Evolutionary conservation across 2,888 invertebrate genomes (phyloP), one percentile per base, ranked within the genome.

Genomic region (Lapara coniferarum): DNA sequence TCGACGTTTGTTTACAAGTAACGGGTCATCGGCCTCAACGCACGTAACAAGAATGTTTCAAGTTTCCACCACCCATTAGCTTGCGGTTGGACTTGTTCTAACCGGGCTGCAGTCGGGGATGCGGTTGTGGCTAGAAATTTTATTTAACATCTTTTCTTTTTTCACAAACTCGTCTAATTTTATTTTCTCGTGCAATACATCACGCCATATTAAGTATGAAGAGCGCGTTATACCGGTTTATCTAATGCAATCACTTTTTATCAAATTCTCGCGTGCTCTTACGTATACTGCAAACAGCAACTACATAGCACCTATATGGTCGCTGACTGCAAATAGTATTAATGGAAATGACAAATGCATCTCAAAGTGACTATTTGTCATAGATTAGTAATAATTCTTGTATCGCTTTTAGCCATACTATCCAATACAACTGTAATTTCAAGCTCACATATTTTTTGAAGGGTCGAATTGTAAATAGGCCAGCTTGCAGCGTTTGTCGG

Each of bases 71-170:
- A 75, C 72, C 63, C 63, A 63, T 63, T 76, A 70, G 72, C 71
- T 71, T 77, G 84, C 72, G 82, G 82, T 80, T 75, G 66, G 76
- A 80, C 82, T 81, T 77, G 82, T 78, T 80, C 75, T 76, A 77
- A 78, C 77, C 76, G 75, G 73, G 74, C 74, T 75, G 72, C 72
- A 71, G 74, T 75, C 63, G 63, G 49, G 63, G 82, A 80, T 85
- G 85, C 63, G 76, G 85, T 82, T 80, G 84, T 74, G 83, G 84
- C 78, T 76, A 72, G 72, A 74, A 74, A 77, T 73, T 78, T 72
- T 78, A 75, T 72, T 73, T 68, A 67, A 67, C 70, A 58, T 49
- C 72, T 66, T 71, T 72, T 71, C 68, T 72, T 73, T 76, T 73
- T 76, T 76, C 75, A 75, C 67, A 70, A 70, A 67, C 69, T 55